phyloP scores from a whole-genome alignment of 2,797 vertebrate genomes.

The Intellagama lesueurii region DNA sequence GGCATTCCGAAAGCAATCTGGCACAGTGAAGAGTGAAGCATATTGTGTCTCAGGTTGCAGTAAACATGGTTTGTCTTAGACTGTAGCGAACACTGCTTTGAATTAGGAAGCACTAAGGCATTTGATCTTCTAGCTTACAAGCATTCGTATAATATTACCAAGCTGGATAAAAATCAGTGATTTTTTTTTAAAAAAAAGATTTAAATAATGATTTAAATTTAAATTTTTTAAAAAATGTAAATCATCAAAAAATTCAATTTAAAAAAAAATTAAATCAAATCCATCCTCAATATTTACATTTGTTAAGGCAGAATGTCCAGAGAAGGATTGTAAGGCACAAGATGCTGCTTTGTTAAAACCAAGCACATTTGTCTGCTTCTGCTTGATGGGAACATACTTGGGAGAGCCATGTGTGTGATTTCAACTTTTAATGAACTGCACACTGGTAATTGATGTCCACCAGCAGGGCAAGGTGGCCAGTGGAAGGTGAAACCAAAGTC shows the following conservation, averaged over 20 bases:
- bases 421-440: not conserved
- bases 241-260: too few species aligned
- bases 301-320: not conserved
- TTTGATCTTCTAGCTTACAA: not conserved
- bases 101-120: not conserved
- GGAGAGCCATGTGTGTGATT: too few species aligned
- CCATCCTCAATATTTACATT: too few species aligned
- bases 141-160: not conserved
- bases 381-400: not conserved
- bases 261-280: too few species aligned
- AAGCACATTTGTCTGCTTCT: not conserved
- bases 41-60: not conserved
- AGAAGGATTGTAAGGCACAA: not conserved
- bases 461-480: too few species aligned
- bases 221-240: too few species aligned
- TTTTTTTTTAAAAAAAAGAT: not conserved
- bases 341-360: not conserved
- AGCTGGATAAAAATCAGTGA: too few species aligned
- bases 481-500: too few species aligned
- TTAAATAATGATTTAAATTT: too few species aligned
- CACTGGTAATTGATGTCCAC: not conserved
- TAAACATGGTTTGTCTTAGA: not conserved
- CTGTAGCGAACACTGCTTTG: not conserved
- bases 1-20: conserved; percentile 2
- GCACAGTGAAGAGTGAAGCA: not conserved